Evolutionary conservation across 2,797 vertebrate genomes (phyloP).

Genomic region (Gorsachius magnificus): DNA sequence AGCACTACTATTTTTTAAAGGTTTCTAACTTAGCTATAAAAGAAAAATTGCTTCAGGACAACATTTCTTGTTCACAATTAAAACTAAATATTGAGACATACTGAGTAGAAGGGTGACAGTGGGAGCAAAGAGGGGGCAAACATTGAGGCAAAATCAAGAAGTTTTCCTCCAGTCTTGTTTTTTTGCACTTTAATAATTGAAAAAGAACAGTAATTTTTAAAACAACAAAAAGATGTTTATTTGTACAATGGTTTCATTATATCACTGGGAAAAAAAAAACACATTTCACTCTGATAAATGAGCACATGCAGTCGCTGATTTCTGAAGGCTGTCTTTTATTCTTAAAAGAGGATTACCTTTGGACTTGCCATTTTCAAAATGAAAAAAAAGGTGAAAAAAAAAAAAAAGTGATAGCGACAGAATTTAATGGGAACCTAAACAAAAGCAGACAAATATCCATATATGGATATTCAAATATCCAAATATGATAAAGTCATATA

Average conservation of each 20-base stretch:
- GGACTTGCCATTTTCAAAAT: not conserved
- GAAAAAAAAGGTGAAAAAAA: not conserved
- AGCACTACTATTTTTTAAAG: not conserved
- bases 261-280: not conserved
- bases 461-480: not conserved
- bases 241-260: not conserved
- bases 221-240: not conserved
- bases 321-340: not conserved
- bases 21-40: not conserved
- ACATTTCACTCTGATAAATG: not conserved
- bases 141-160: fast-evolving
- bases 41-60: not conserved
- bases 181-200: not conserved
- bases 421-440: not conserved
- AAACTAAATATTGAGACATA: not conserved
- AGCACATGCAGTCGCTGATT: not conserved
- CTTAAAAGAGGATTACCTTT: not conserved
- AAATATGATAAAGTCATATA: not conserved
- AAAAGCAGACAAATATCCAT: not conserved
- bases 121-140: not conserved
- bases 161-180: not conserved
- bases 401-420: not conserved
- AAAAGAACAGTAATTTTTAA: not conserved
- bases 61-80: not conserved
- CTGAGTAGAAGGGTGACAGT: not conserved